Evolutionary conservation across 1,140 invertebrate genomes (phyloP).

Genomic region (Coelopa frigida): DNA sequence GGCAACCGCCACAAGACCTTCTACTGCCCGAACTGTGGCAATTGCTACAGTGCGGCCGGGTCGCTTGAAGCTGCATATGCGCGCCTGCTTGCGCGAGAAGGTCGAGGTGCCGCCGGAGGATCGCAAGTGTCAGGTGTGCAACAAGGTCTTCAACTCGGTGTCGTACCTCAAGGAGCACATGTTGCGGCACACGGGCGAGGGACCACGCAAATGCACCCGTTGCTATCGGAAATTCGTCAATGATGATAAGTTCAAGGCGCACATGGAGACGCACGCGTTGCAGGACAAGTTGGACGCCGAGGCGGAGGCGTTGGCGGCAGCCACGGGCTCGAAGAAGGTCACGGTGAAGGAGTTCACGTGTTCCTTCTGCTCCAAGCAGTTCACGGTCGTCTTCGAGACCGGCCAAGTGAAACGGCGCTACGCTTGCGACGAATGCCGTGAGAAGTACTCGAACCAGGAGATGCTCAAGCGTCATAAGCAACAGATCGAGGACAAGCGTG

Average conservation of each 20-base stretch:
- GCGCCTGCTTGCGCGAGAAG: conserved; percentile 36
- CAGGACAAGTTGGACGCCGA: conserved; percentile 40
- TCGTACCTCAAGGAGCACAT: conserved; percentile 43
- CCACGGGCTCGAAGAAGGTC: conserved; percentile 38
- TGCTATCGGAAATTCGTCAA: conserved; percentile 42
- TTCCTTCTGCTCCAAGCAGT: conserved; percentile 36
- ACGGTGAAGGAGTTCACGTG: conserved; percentile 41
- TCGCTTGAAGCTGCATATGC: conserved; percentile 40
- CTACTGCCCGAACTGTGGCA: conserved; percentile 41
- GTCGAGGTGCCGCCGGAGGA: conserved; percentile 33
- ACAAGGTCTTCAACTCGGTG: conserved; percentile 41
- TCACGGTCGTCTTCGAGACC: conserved; percentile 39
- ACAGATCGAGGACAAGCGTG: conserved; percentile 38
- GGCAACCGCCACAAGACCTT: conserved; percentile 26
- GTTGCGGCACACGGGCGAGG: conserved; percentile 40
- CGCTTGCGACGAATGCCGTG: conserved; percentile 38
- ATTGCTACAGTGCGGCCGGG: conserved; percentile 40
- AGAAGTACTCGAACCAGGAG: conserved; percentile 41
- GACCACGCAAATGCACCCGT: conserved; percentile 35
- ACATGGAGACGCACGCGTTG: conserved; percentile 39
- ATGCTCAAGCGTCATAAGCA: conserved; percentile 37
- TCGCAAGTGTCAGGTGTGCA: conserved; percentile 39
- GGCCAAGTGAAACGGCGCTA: conserved; percentile 41
- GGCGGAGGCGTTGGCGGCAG: conserved; percentile 29
- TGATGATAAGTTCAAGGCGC: conserved; percentile 30